Percentiles rank a stretch among this genome's conserved stretches.
Evolutionary conservation across 2,113 vertebrate species (phyloP).

Genomic region (Columba livia): DNA sequence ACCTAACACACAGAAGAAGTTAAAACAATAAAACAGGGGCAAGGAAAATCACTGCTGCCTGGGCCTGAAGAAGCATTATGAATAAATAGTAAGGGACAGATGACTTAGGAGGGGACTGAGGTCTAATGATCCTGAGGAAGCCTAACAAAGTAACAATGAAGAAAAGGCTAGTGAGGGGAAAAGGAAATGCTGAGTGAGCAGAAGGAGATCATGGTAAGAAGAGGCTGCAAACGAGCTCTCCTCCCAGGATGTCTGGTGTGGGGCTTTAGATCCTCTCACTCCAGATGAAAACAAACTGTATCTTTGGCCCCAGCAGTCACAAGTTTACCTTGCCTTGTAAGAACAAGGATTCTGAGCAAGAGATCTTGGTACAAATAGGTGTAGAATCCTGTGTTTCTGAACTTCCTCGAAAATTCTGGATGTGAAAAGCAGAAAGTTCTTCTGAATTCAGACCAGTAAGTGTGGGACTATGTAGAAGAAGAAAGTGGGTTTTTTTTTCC

Average conservation of each 20-base stretch:
- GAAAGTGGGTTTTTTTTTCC: background rate
- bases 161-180: slow-evolving; percentile 2
- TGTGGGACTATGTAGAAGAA: background rate
- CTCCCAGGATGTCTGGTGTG: background rate
- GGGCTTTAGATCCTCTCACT: background rate
- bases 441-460: background rate
- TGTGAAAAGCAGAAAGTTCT: background rate
- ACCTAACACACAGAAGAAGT: slow-evolving; percentile 1
- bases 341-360: background rate
- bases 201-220: background rate
- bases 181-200: slow-evolving; percentile 58
- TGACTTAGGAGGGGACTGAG: background rate
- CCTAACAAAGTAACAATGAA: slow-evolving; percentile 18
- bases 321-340: background rate
- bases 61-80: background rate
- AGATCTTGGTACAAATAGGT: background rate
- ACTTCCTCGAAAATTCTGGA: background rate
- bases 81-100: slow-evolving; percentile 7
- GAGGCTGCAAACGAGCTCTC: background rate
- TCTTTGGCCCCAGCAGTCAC: background rate
- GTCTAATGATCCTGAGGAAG: slow-evolving; percentile 5
- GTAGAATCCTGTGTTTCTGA: background rate
- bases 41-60: background rate
- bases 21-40: background rate
- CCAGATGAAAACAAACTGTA: background rate